These are phyloP conservation scores for Pammene fasciana DNA, from an alignment of 2,888 invertebrate genomes.

Conservation along the genomic window DNA sequence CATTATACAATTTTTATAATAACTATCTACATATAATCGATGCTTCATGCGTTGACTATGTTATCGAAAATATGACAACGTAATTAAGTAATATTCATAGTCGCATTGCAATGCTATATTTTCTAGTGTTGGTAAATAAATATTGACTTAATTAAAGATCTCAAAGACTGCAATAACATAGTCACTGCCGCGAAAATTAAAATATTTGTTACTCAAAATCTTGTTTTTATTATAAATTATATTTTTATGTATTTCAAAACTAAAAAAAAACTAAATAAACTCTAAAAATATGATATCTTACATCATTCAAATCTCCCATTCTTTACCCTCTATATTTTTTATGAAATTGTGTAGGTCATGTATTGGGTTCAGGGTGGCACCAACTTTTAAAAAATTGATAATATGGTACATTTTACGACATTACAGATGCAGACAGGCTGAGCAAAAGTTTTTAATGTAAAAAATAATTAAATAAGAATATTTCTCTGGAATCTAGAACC, in stretches of 20 bases:
- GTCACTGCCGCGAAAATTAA: slow-evolving; percentile 74
- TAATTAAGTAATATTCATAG: slow-evolving; percentile 51
- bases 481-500: too few species aligned
- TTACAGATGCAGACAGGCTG: too few species aligned
- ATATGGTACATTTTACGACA: too few species aligned
- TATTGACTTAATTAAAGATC: slow-evolving; percentile 60
- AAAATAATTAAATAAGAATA: too few species aligned
- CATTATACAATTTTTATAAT: slow-evolving; percentile 56
- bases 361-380: too few species aligned
- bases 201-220: slow-evolving; percentile 68
- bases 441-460: too few species aligned
- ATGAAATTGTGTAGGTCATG: neutral
- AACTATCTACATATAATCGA: slow-evolving; percentile 65
- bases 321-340: neutral
- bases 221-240: slow-evolving; percentile 72
- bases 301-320: slow-evolving; percentile 30
- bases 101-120: slow-evolving; percentile 41
- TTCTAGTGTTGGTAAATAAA: slow-evolving; percentile 40
- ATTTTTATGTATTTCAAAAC: slow-evolving; percentile 78
- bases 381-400: too few species aligned
- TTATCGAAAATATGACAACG: slow-evolving; percentile 56
- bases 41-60: slow-evolving; percentile 73
- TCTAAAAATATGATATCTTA: slow-evolving; percentile 21
- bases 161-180: slow-evolving; percentile 79
- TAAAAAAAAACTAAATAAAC: slow-evolving; percentile 57